Evolutionary conservation across 2,888 invertebrate genomes (phyloP), one percentile per base, ranked within the genome.

Genomic region (Bruchidius siliquastri): DNA sequence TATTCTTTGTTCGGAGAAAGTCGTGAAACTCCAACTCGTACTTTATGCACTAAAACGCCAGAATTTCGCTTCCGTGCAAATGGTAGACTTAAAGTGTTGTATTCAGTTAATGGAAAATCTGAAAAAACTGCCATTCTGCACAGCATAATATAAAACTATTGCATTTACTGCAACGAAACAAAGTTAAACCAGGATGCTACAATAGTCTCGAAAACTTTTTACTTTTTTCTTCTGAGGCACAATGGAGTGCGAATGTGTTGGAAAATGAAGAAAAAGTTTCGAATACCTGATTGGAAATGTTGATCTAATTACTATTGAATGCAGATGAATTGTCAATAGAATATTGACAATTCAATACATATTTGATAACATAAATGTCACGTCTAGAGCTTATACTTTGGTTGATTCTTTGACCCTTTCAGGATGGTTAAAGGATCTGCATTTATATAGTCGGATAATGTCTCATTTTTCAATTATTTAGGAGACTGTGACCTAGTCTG

Each of bases 101-200:
- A 66, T 71, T 49, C 21, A 49, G 49, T 71, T 71, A 71, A 71
- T 49, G 71, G 71, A 71, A 71, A 70, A 22, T 3, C 30, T 49
- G 32, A 2, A 30, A 18, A 67, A 49, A 18, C 18, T 67, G 49
- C 21, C 21, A 71, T 32, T 70, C 70, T 26, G 32, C 20, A 49
- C 21, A 49, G 66, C 49, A 49, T 71, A 71, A 49, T 49, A 71
- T 49, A 71, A 71, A 70, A 71, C 66, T 71, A 71, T 71, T 71
- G 66, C 71, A 49, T 71, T 71, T 67, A 71, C 21, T 71, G 30
- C 21, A 21, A 21, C 66, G 66, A 49, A 71, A 71, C 66, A 71
- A 71, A 71, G 66, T 71, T 71, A 49, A 71, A 49, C 49, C 8
- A 49, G 10, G 6, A 13, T 49, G 3, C 49, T 18, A 49, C 8